Conservation (phyloP, 2,797 vertebrate species). For the Premnoplex brunnescens region DNA sequence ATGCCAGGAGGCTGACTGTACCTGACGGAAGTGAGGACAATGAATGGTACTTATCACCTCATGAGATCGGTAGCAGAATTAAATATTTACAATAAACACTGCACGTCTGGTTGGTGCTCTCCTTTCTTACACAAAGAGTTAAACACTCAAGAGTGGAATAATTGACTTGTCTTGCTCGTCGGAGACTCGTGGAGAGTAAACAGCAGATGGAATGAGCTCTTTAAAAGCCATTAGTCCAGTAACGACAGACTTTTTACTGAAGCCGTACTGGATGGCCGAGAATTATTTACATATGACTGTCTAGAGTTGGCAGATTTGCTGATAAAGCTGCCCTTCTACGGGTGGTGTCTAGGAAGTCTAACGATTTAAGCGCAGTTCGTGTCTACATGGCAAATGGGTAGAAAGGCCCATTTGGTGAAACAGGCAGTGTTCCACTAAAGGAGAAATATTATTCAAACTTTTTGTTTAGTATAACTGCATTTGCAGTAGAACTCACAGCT, state of each 20-base stretch:
- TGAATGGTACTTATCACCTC: neutral
- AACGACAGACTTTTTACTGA: neutral
- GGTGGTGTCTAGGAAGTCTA: neutral
- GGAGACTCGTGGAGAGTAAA: neutral
- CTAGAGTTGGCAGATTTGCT: neutral
- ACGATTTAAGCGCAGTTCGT: neutral
- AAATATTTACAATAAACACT: neutral
- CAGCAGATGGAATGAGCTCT: neutral
- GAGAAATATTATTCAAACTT: neutral
- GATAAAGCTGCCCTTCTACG: neutral
- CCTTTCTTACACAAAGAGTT: neutral
- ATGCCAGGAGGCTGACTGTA: neutral
- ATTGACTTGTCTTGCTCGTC: neutral
- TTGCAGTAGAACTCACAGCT: neutral
- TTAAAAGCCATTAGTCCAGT: neutral
- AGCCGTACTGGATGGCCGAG: neutral
- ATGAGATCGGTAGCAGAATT: neutral
- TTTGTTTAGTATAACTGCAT: neutral
- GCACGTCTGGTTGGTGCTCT: neutral
- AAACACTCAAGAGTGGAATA: neutral
- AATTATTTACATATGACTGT: constrained; percentile 34
- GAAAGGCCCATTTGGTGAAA: neutral
- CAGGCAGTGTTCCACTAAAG: neutral
- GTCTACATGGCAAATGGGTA: neutral
- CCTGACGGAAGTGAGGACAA: neutral